Evolutionary conservation across 2,113 vertebrate species (phyloP), one percentile per base, ranked within the genome.

Genomic region (Corythoichthys haematopterus): DNA sequence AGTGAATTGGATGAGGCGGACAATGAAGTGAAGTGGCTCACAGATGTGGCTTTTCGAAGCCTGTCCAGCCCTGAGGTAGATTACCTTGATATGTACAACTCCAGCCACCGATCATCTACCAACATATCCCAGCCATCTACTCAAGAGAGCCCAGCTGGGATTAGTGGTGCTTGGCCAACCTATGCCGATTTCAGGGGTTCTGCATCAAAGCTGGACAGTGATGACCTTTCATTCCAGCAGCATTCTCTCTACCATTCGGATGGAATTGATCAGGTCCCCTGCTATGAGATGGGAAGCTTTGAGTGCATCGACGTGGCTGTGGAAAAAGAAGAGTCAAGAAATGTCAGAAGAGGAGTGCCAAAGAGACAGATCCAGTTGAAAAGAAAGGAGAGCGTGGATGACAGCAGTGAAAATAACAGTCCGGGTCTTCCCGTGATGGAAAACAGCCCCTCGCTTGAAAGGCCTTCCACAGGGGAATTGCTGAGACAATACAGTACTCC

Each of bases 341-440:
- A 76, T 66, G 86, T 89, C 70, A 91, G 91, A 80, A 94, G 93
- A 84, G 96, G 94, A 0, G 96, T 98, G 48, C 96, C 95, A 55
- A 98, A 98, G 79, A 93, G 96, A 66, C 95, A 97, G 87, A 98
- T 98, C 68, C 94, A 95, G 83, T 91, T 98, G 62, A 94, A 94
- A 66, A 93, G 91, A 59, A 92, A 88, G 61, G 90, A 93, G 70
- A 88, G 81, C 59, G 88, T 88, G 75, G 84, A 80, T 4, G 92
- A 89, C 0, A 81, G 84, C 55, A 82, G 83, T 62, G 87, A 84
- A 62, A 86, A 81, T 59, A 80, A 82, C 8, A 87, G 80, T 71
- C 84, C 84, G 37, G 82, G 84, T 16, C 43, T 83, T 62, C 68
- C 82, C 55, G 53, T 33, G 9, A 75, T 71, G 67, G 14, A 61